Evolutionary conservation across 2,797 vertebrate genomes (phyloP).

Genomic region (Argyrosomus regius): DNA sequence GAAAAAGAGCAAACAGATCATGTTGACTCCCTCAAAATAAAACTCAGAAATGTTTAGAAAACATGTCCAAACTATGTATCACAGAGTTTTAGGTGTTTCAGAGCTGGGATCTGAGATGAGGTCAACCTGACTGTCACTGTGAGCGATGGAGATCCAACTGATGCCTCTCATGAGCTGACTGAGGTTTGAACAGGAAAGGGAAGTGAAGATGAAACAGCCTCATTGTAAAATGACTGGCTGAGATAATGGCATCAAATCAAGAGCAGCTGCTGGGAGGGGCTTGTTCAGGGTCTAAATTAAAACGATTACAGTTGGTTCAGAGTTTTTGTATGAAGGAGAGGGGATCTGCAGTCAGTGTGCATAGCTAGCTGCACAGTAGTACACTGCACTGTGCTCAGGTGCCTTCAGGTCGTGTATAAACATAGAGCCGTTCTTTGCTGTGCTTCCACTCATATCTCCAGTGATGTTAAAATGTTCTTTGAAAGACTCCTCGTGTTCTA

Average conservation of each 20-base stretch:
- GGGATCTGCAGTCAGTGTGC: constrained; percentile 47
- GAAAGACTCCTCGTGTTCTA: neutral
- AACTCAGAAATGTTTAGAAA: neutral
- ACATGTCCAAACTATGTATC: neutral
- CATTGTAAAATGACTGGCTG: neutral
- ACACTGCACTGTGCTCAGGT: constrained; percentile 55
- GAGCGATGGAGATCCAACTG: neutral
- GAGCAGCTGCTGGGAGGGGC: constrained; percentile 1
- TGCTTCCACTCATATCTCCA: constrained; percentile 40
- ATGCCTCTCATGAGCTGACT: neutral
- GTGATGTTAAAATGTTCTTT: constrained; percentile 34
- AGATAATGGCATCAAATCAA: neutral
- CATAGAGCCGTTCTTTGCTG: constrained; percentile 55
- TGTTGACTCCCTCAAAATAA: neutral
- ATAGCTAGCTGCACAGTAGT: constrained; percentile 72
- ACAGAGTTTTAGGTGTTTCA: neutral
- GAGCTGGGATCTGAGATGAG: neutral
- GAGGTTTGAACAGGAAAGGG: neutral
- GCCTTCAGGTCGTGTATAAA: constrained; percentile 36
- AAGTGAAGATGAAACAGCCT: neutral
- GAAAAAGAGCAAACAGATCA: constrained; percentile 16
- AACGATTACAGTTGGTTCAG: constrained; percentile 3
- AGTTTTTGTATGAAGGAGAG: constrained; percentile 47
- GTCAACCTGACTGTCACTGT: neutral
- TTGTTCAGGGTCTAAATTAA: neutral